These are phyloP conservation scores for Oreochromis aureus DNA, from an alignment of 2,113 vertebrate genomes.

Conservation along the genomic window DNA sequence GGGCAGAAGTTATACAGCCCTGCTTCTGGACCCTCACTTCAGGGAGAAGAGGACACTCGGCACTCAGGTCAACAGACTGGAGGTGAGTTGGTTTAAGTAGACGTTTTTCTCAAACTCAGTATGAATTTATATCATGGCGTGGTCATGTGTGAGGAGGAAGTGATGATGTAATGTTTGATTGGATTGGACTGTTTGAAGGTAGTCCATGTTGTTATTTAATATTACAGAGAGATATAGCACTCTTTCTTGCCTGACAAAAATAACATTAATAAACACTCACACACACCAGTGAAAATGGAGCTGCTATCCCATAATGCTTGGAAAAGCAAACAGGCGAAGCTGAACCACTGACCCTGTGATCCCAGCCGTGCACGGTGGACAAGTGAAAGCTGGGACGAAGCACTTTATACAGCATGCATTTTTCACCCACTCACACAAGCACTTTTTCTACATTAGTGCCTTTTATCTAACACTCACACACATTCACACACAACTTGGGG, in stretches of 20 bases:
- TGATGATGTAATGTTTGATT: background rate
- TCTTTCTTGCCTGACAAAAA: background rate
- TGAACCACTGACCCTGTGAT: background rate
- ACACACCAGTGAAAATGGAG: background rate
- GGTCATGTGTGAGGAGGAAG: background rate
- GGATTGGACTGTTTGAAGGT: background rate
- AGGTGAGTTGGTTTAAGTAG: background rate
- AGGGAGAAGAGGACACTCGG: conserved; percentile 36
- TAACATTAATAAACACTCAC: background rate
- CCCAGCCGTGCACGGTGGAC: background rate
- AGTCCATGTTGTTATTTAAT: background rate
- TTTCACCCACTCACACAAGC: background rate
- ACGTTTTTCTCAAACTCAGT: background rate
- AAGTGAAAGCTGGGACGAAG: background rate
- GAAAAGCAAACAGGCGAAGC: background rate
- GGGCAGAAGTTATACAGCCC: conserved; percentile 36
- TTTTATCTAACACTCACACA: background rate
- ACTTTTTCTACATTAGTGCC: background rate
- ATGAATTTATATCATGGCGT: background rate
- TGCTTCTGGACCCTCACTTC: background rate
- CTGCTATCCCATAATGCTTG: background rate
- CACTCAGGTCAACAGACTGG: conserved; percentile 6
- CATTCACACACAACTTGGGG: background rate
- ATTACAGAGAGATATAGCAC: background rate
- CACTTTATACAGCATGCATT: background rate